Evolutionary conservation across 2,797 vertebrate species (phyloP), one percentile per base, ranked within the genome.

Genomic region (Muraenolepis orangiensis): DNA sequence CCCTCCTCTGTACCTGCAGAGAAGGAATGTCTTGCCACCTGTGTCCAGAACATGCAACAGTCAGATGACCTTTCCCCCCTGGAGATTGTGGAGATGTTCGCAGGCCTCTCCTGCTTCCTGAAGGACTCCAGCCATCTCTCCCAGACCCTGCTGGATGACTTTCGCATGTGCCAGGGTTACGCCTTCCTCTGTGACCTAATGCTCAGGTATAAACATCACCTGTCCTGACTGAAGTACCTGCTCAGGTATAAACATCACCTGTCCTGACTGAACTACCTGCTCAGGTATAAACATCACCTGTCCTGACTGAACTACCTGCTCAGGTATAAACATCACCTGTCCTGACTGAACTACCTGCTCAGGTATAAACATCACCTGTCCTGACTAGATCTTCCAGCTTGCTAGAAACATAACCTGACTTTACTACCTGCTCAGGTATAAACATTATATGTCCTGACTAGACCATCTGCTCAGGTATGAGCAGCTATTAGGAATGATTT

Each of bases 21-120:
- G 93, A 99, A 99, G 90, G 97, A 99, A 90, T 99, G 97, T 86
- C 91, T 99, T 86, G 93, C 95, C 84, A 98, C 96, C 0, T 99
- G 98, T 87, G 95, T 99, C 64, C 98, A 99, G 91, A 99, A 98
- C 92, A 99, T 99, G 98, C 97, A 99, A 90, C 97, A 99, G 82
- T 99, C 97, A 0, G 97, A 98, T 32, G 98, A 99, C 82, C 94
- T 99, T 75, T 98, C 96, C 28, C 95, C 97, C 0, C 84, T 98
- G 84, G 98, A 99, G 93, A 98, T 98, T n/a, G 97, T 99, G 73
- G 98, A 99, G 89, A 99, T 99, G 97, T 99, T 99, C 79, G 95
- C 96, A 61, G 96, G 96, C 23, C 95, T 99, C 74, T 98, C 97
- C 80, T 99, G 98, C 88, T 99, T 99, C 89, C 96, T 99, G 76